These are phyloP conservation scores for Dermolepida albohirtum DNA, from an alignment of 2,888 invertebrate genomes.

Conservation along the genomic window DNA sequence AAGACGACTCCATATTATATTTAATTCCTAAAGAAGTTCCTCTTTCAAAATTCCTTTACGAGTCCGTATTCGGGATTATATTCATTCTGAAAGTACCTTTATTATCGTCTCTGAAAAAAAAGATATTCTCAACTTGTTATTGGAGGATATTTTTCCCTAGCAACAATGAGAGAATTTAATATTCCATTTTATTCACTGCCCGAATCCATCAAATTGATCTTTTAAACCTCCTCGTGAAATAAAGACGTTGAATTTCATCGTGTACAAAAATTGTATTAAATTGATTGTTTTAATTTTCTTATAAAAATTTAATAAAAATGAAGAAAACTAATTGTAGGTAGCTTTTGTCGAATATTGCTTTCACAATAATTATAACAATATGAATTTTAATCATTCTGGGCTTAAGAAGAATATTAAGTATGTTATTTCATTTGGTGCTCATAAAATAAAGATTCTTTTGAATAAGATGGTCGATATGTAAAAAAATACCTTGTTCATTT, in stretches of 20 bases:
- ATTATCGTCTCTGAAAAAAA: slow-evolving; percentile 6
- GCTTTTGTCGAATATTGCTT: too few relatives aligned
- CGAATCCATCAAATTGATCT: slow-evolving; percentile 22
- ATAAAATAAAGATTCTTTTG: too few relatives aligned
- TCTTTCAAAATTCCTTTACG: not conserved
- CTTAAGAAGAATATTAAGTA: too few relatives aligned
- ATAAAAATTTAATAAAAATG: not conserved
- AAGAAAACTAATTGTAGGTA: too few relatives aligned
- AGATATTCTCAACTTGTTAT: slow-evolving; percentile 17
- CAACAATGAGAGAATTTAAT: slow-evolving; percentile 32
- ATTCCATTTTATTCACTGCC: slow-evolving; percentile 23
- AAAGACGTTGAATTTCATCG: not conserved
- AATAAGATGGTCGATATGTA: too few relatives aligned
- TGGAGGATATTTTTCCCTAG: slow-evolving; percentile 21
- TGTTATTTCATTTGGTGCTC: too few relatives aligned
- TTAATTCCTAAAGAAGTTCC: not conserved
- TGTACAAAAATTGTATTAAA: not conserved
- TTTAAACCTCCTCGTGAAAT: slow-evolving; percentile 4
- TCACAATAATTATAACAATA: too few relatives aligned
- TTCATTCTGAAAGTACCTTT: slow-evolving; percentile 19
- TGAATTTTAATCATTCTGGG: too few relatives aligned
- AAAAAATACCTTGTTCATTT: too few relatives aligned
- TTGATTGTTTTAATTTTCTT: slow-evolving; percentile 4
- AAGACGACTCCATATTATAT: too few relatives aligned
- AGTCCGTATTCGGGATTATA: slow-evolving; percentile 1